Percentiles rank a stretch among this genome's conserved stretches.
phyloP scores from a whole-genome alignment of 2,797 vertebrate genomes.

The Coluber constrictor region DNA sequence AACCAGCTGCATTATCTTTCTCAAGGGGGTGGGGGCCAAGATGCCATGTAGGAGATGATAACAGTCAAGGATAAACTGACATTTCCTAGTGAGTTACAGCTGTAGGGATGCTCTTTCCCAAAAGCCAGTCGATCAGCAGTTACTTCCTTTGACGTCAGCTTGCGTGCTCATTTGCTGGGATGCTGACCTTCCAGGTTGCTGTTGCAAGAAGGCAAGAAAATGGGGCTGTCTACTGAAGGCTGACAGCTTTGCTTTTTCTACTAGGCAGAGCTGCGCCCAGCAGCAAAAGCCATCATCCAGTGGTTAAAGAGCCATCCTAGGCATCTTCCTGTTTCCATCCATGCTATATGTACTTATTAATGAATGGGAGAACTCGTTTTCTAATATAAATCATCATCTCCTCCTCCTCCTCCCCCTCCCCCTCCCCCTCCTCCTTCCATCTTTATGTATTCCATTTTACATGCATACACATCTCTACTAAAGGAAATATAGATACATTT shows the following conservation, averaged over 20 bases:
- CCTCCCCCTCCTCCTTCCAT: background rate
- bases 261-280: accelerated
- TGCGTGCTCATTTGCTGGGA: constrained; percentile 29
- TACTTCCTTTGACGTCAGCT: constrained; percentile 69
- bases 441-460: background rate
- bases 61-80: constrained; percentile 64
- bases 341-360: background rate
- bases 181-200: constrained; percentile 58
- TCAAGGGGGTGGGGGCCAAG: background rate
- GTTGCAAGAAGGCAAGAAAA: constrained; percentile 22
- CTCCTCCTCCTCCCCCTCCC: too few relatives aligned
- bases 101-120: background rate
- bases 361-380: background rate
- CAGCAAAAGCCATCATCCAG: background rate
- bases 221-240: constrained; percentile 19
- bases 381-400: background rate
- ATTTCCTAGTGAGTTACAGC: constrained; percentile 63
- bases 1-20: background rate
- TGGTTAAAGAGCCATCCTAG: background rate
- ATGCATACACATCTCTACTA: background rate
- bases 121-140: constrained; percentile 53
- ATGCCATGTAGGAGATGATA: constrained; percentile 31
- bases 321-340: background rate
- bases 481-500: background rate
- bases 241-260: background rate